Evolutionary conservation across 2,797 vertebrate genomes (phyloP), one percentile per base, ranked within the genome.

Genomic region (Micrastur ruficollis): DNA sequence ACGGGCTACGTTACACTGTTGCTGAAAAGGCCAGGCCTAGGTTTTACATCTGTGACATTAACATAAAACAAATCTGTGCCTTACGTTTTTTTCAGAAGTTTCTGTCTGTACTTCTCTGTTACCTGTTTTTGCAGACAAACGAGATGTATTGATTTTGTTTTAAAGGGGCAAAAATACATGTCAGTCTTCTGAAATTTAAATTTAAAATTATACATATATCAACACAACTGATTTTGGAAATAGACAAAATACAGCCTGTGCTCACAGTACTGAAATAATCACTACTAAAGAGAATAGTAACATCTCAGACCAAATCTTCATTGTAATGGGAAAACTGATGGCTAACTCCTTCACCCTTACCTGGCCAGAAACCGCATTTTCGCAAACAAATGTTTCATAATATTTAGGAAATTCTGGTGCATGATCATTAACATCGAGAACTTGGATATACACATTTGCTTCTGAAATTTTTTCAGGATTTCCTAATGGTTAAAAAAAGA

Each of bases 371-470:
- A 97, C 98, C 53, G 98, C 97, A 93, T 98, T 99, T 98, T 99
- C 99, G 97, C 99, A 99, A 91, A 99, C 98, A 83, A 98, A 99
- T n/a, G 98, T 99, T 96, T 98, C 98, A 96, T 99, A 99, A 87
- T 98, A 94, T 95, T 98, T 97, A 32, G 98, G 97, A 20, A 99
- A 98, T 96, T 98, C 98, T 53, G 99, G 99, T 76, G 98, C 98
- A 73, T 99, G 98, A 90, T 99, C 99, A 92, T 99, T 99, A 93
- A 99, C 97, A 96, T 99, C 98, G 22, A 99, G 98, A 96, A 99
- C 98, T 95, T 98, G 98, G 72, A 99, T 98, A 97, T 98, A 98
- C 62, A 99, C 98, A 78, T 97, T 97, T 66, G 97, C 98, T n/a
- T 98, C 97, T 87, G 99, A 98, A 93, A 97, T 98, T 94, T 99